Evolutionary conservation across 1,140 invertebrate genomes (phyloP).

Genomic region (Argopecten irradians): DNA sequence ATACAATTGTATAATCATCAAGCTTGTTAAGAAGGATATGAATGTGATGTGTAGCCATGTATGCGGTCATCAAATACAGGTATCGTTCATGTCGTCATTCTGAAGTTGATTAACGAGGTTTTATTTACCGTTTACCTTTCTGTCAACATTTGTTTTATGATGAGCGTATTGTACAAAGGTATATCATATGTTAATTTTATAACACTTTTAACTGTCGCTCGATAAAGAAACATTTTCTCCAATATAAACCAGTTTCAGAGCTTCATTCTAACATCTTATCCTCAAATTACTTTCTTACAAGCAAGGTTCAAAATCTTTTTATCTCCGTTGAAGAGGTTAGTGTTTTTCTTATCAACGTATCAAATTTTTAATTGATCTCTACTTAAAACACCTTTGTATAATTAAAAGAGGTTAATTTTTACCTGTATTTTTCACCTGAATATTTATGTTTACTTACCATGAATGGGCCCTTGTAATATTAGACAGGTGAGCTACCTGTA

Average conservation of each 20-base stretch:
- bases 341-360: neutral
- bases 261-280: neutral
- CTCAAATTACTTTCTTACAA: neutral
- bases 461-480: neutral
- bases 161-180: neutral
- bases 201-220: neutral
- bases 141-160: neutral
- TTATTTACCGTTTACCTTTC: too few relatives aligned
- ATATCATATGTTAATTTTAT: neutral
- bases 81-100: neutral
- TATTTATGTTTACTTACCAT: neutral
- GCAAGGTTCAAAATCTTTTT: too few relatives aligned
- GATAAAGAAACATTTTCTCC: neutral
- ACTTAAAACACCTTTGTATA: neutral
- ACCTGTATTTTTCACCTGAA: conserved; percentile 5
- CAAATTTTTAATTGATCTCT: neutral
- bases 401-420: neutral
- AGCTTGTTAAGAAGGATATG: neutral
- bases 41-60: neutral
- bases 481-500: neutral
- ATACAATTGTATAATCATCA: too few relatives aligned
- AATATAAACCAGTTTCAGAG: neutral
- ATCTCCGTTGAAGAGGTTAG: neutral
- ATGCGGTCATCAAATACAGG: neutral
- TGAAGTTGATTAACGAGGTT: neutral